phyloP scores from a whole-genome alignment of 2,113 vertebrate species.

The Pseudolaguvia tuberculata region DNA sequence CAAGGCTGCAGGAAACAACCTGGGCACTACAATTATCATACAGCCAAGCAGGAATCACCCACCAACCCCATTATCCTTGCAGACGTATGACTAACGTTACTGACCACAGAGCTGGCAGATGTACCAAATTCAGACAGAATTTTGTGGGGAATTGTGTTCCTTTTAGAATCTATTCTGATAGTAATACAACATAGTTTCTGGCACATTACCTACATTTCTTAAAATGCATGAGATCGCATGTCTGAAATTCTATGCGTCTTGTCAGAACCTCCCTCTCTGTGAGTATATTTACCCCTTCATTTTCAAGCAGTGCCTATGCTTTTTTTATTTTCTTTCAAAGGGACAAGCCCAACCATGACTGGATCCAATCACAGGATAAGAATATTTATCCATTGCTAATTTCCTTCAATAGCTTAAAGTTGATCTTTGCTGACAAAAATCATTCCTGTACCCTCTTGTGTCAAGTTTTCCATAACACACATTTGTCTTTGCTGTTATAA shows the following conservation, averaged over 20 bases:
- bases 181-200: too few species aligned
- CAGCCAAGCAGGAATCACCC: constrained; percentile 70
- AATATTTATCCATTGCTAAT: constrained; percentile 74
- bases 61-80: constrained; percentile 50
- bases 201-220: neutral
- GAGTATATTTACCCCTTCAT: constrained; percentile 55
- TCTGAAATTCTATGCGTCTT: constrained; percentile 58
- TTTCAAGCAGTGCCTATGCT: constrained; percentile 68
- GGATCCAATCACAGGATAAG: constrained; percentile 71
- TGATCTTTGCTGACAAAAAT: constrained; percentile 76
- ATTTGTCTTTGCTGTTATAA: constrained; percentile 56
- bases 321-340: constrained; percentile 75
- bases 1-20: constrained; percentile 41
- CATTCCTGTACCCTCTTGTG: constrained; percentile 62
- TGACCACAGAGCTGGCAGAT: constrained; percentile 12
- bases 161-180: neutral
- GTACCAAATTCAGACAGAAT: neutral
- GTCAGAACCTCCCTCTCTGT: constrained; percentile 43
- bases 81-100: constrained; percentile 15
- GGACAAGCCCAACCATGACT: constrained; percentile 70
- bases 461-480: constrained; percentile 52
- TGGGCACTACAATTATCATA: constrained; percentile 63
- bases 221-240: constrained; percentile 49
- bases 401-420: constrained; percentile 75
- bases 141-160: neutral